Percentiles rank a stretch among this genome's conserved stretches.
Evolutionary conservation across 2,113 vertebrate genomes (phyloP).

Genomic region (Callopanchax toddi): DNA sequence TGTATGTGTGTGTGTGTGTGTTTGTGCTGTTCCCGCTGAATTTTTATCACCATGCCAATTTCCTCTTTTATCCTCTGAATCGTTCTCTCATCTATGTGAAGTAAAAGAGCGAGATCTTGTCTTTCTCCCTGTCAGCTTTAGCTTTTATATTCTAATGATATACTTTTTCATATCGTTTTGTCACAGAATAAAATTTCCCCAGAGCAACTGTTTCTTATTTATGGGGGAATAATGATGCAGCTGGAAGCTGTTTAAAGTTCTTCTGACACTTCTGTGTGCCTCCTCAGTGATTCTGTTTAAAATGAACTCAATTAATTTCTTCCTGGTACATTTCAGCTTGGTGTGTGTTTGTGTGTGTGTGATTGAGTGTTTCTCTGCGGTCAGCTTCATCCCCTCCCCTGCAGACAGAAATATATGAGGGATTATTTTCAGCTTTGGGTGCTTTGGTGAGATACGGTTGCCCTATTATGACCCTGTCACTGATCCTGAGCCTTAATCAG

Average conservation of each 20-base stretch:
- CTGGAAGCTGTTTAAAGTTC: slow-evolving; percentile 16
- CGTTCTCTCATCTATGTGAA: slow-evolving; percentile 28
- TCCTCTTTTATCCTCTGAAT: slow-evolving; percentile 36
- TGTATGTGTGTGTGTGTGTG: too few relatives aligned
- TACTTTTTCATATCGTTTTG: slow-evolving; percentile 45
- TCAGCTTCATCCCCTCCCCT: slow-evolving; percentile 41
- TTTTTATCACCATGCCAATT: slow-evolving; percentile 24
- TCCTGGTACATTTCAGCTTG: slow-evolving; percentile 7
- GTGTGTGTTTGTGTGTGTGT: slow-evolving; percentile 13
- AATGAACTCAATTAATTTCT: slow-evolving; percentile 20
- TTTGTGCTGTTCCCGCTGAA: slow-evolving; percentile 18
- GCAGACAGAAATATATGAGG: slow-evolving; percentile 39
- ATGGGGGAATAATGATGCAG: slow-evolving; percentile 18
- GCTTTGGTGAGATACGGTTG: slow-evolving; percentile 52
- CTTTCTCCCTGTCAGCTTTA: slow-evolving; percentile 31
- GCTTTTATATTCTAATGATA: slow-evolving; percentile 53
- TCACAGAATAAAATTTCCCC: slow-evolving; percentile 46
- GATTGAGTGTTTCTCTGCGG: slow-evolving; percentile 10
- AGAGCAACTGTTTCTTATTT: slow-evolving; percentile 25
- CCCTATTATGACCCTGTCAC: slow-evolving; percentile 50
- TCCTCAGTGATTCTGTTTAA: slow-evolving; percentile 4
- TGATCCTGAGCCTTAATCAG: slow-evolving; percentile 28
- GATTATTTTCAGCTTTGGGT: slow-evolving; percentile 53
- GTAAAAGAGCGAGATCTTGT: slow-evolving; percentile 19
- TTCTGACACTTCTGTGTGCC: not conserved